A percentile compares a stretch with the other conserved stretches of the same genome.
phyloP scores from a whole-genome alignment of 2,797 vertebrate genomes.

The Melanotaenia parkinsoni region DNA sequence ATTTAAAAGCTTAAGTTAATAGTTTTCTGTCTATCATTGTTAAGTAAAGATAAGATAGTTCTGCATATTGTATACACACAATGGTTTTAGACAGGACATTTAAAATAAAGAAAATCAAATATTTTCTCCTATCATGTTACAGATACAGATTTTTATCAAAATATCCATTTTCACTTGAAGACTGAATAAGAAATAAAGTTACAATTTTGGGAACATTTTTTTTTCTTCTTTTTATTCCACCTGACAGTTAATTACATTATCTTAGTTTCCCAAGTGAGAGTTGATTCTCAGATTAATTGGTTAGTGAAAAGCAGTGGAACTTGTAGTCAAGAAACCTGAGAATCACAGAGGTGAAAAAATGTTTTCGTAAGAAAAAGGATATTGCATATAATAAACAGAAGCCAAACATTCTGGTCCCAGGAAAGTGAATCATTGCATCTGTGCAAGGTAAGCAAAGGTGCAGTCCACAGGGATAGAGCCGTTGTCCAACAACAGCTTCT shows the following conservation, averaged over 20 bases:
- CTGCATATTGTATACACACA: background rate
- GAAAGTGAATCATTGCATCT: conserved; percentile 28
- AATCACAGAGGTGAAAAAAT: conserved; percentile 8
- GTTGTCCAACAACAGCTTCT: conserved; percentile 70
- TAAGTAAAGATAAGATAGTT: background rate
- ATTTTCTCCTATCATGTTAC: background rate
- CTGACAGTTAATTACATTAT: conserved; percentile 31
- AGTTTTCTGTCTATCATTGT: background rate
- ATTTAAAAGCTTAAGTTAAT: conserved; percentile 22
- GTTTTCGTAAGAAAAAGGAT: conserved; percentile 11
- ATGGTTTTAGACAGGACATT: background rate
- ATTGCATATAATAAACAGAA: background rate
- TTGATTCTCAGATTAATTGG: conserved; percentile 24
- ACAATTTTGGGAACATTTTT: no score
- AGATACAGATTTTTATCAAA: no score
- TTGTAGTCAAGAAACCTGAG: conserved; percentile 3
- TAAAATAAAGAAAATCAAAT: background rate
- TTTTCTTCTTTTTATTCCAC: background rate
- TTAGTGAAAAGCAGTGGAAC: conserved; percentile 38
- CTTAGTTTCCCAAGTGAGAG: conserved; percentile 18
- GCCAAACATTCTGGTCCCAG: conserved; percentile 16
- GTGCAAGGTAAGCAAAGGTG: conserved; percentile 61
- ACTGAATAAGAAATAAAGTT: background rate
- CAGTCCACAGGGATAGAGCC: conserved; percentile 58
- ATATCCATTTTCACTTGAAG: background rate